These are phyloP conservation scores for Lobophora halterata DNA, from an alignment of 2,888 invertebrate species.

Conservation along the genomic window DNA sequence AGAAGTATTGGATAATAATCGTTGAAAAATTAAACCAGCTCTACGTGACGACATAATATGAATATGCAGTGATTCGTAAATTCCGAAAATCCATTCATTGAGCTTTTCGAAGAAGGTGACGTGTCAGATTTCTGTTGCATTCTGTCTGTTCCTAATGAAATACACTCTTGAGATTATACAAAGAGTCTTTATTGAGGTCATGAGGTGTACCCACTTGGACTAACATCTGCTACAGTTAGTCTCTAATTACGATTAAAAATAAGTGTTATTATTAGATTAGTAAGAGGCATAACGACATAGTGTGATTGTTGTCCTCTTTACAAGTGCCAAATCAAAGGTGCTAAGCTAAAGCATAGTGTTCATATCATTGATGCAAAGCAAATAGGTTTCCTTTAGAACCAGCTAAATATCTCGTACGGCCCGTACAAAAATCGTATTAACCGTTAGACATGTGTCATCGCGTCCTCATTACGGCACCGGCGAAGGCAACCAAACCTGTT, in stretches of 20 bases:
- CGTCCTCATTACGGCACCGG: conserved; percentile 64
- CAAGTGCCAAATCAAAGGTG: no score
- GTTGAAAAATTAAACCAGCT: conserved; percentile 37
- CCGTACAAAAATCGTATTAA: conserved; percentile 65
- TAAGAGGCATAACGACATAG: conserved; percentile 3
- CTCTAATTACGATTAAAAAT: conserved; percentile 8
- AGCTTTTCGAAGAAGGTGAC: conserved; percentile 32
- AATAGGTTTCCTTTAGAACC: no score
- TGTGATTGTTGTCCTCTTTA: conserved; percentile 8
- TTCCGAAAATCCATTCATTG: conserved; percentile 43
- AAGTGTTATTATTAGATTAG: conserved; percentile 3
- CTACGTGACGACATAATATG: conserved; percentile 34
- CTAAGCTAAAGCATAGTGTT: no score
- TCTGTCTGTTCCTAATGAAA: conserved; percentile 1
- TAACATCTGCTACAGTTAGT: conserved; percentile 10
- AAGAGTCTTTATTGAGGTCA: conserved; percentile 9
- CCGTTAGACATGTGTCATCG: conserved; percentile 79
- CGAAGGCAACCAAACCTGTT: conserved; percentile 65
- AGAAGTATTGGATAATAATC: conserved; percentile 43
- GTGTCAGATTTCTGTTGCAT: conserved; percentile 14
- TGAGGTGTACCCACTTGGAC: conserved; percentile 4
- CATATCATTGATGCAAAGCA: no score
- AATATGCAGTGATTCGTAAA: conserved; percentile 38
- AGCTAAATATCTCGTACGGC: conserved; percentile 25
- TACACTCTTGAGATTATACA: not conserved